Evolutionary conservation across 1,140 invertebrate genomes (phyloP), one percentile per base, ranked within the genome.

Genomic region (Bombyx mandarina): DNA sequence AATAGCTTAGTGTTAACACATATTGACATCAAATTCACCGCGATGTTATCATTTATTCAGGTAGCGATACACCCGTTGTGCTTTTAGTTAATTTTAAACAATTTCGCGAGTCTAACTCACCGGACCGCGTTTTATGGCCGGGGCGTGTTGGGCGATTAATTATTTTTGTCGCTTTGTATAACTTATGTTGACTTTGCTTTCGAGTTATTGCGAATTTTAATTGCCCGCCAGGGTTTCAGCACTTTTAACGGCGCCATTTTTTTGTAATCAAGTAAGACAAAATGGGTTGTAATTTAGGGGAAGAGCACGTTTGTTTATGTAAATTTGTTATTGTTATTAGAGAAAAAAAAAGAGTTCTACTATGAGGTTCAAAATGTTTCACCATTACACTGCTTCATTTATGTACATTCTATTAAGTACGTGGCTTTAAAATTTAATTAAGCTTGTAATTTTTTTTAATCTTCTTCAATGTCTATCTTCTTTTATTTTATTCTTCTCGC

Each of bases 1-100:
- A 87, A 87, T 87, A 87, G 84, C 84, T 87, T 85, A 87, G 84
- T 87, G 84, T 87, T 87, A 87, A 87, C 84, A 87, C 84, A 87
- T 87, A 86, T 86, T 86, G 84, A 87, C 84, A 87, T 87, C 77
- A 87, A 87, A 85, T 87, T 87, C 79, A 82, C 84, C 84, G 79
- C 84, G 79, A 84, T 84, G 76, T 75, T 87, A 87, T 87, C 81
- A 85, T 84, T 84, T 83, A 87, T 87, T 87, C 82, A 85, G 76
- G 77, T 82, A 73, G 75, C 67, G 73, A 79, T 86, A 76, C 76
- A 79, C 73, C 77, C 73, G 76, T 77, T 77, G 71, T 79, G 70
- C 70, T 81, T 81, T 86, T 76, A 61, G 69, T 72, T 73, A 62
- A 62, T 66, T 70, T 74, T 71, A 67, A 60, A 70, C 69, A 66